Conservation (phyloP, 2,888 invertebrate species). For the Yponomeuta evonymella region DNA sequence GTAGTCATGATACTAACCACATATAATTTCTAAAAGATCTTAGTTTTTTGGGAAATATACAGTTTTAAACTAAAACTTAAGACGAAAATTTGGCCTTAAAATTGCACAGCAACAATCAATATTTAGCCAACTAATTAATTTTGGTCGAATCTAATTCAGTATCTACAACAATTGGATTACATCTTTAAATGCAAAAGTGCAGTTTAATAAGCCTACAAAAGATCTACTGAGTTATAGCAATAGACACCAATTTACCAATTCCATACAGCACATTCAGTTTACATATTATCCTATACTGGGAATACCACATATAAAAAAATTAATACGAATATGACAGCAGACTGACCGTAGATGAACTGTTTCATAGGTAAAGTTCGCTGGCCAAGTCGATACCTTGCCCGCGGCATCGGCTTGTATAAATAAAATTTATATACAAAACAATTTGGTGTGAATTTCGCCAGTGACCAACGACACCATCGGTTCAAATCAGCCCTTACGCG, state of each 20-base stretch:
- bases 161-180: background rate
- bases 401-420: slow-evolving; percentile 74
- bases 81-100: background rate
- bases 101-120: background rate
- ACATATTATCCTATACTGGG: no score
- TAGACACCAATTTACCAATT: slow-evolving; percentile 5
- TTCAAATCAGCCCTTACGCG: no score
- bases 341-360: no score
- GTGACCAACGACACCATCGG: no score
- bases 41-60: background rate
- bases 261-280: background rate
- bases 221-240: background rate
- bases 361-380: no score
- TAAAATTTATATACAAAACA: no score
- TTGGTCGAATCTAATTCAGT: background rate
- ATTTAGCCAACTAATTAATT: background rate
- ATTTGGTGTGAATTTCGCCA: no score
- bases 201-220: background rate
- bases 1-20: no score
- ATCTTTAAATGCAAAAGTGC: slow-evolving; percentile 14
- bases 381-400: background rate
- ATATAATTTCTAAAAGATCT: no score
- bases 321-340: no score
- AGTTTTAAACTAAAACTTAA: background rate
- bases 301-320: no score